Evolutionary conservation across 2,888 invertebrate genomes (phyloP).

Genomic region (Plagodis dolabraria): DNA sequence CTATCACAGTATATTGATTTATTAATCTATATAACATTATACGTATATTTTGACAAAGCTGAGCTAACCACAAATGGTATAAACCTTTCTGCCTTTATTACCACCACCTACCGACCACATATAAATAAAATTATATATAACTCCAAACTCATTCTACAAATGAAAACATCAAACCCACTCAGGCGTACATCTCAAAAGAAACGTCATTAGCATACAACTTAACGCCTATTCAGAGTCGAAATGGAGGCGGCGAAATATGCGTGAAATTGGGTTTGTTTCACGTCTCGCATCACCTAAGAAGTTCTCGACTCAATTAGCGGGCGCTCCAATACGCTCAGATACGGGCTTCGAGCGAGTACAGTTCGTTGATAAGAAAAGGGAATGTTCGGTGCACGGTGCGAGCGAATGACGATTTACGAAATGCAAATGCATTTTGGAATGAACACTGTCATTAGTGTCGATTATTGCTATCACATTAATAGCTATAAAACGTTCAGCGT

Average conservation of each 20-base stretch:
- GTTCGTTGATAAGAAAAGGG: conserved; percentile 40
- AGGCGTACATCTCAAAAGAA: conserved; percentile 30
- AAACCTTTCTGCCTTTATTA: neutral
- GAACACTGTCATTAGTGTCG: too few species aligned
- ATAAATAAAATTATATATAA: neutral
- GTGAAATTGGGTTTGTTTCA: conserved; percentile 58
- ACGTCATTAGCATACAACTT: conserved; percentile 37
- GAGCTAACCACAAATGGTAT: too few species aligned
- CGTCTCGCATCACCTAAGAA: conserved; percentile 47
- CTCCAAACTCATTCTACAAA: conserved; percentile 15
- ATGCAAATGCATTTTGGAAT: neutral
- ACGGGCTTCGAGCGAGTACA: conserved; percentile 44
- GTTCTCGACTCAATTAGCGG: conserved; percentile 59
- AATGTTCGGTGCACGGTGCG: conserved; percentile 17
- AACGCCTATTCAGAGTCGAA: conserved; percentile 34
- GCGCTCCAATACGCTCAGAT: conserved; percentile 54
- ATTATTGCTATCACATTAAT: too few species aligned
- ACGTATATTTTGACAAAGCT: too few species aligned
- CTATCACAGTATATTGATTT: too few species aligned
- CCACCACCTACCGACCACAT: conserved; percentile 10
- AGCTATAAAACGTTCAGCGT: too few species aligned
- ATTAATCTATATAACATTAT: too few species aligned
- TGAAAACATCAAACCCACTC: conserved; percentile 19
- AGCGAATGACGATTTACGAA: conserved; percentile 25
- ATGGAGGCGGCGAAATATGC: conserved; percentile 48